Percentiles rank a stretch among this genome's conserved stretches.
These are phyloP conservation scores for Nomada hirtipes DNA, from an alignment of 2,888 invertebrate genomes.

Conservation along the genomic window DNA sequence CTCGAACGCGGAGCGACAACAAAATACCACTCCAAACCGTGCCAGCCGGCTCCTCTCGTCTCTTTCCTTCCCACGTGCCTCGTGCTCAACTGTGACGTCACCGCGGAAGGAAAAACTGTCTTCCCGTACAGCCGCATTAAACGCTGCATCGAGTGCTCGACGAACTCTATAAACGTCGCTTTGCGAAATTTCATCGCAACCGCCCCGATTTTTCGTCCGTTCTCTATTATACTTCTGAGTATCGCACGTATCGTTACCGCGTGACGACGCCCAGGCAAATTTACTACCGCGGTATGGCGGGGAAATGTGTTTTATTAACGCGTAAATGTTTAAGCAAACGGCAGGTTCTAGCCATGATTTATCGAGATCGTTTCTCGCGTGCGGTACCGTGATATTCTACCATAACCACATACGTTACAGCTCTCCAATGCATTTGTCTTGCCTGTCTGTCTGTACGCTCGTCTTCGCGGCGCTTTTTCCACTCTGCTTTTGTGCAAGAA, in stretches of 20 bases:
- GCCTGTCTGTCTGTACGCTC: constrained; percentile 10
- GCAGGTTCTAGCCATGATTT: constrained; percentile 48
- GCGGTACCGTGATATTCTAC: constrained; percentile 4
- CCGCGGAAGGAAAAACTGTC: not conserved
- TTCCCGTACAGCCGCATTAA: not conserved
- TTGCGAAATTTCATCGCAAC: not conserved
- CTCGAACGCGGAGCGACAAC: constrained; percentile 19
- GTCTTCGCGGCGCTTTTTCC: constrained; percentile 32
- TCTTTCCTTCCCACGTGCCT: not conserved
- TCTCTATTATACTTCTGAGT: not conserved
- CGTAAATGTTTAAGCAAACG: constrained; percentile 59
- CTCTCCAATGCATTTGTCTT: constrained; percentile 39
- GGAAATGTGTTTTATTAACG: constrained; percentile 64
- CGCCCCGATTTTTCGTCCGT: too few relatives aligned
- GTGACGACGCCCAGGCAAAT: constrained; percentile 8
- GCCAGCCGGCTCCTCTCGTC: not conserved
- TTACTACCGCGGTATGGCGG: constrained; percentile 16
- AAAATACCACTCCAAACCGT: constrained; percentile 45
- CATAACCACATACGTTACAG: constrained; percentile 33
- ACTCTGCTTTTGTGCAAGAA: not conserved
- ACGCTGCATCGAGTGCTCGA: constrained; percentile 6
- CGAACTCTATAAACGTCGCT: not conserved
- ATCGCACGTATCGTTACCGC: not conserved
- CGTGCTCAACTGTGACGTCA: constrained; percentile 14
- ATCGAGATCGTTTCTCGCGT: constrained; percentile 57